phyloP scores from a whole-genome alignment of 2,797 vertebrate genomes.

The Podarcis lilfordi region DNA sequence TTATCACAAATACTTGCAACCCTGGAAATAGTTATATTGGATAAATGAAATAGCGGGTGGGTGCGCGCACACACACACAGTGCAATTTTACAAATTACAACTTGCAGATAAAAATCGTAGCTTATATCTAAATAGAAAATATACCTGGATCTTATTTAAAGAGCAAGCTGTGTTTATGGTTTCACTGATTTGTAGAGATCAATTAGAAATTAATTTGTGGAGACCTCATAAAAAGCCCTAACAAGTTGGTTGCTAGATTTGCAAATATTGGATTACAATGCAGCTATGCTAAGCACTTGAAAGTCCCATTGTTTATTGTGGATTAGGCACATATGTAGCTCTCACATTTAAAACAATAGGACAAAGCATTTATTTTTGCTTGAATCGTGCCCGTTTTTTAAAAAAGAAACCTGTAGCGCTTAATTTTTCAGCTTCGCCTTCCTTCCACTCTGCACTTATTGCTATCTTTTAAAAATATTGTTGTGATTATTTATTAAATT shows the following conservation, averaged over 20 bases:
- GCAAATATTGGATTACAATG: background rate
- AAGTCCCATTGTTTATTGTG: background rate
- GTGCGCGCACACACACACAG: no score
- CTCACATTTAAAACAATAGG: background rate
- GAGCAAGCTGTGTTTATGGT: background rate
- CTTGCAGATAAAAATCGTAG: background rate
- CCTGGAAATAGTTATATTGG: background rate
- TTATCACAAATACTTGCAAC: background rate
- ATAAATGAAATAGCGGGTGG: background rate
- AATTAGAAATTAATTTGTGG: conserved; percentile 26
- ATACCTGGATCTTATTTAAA: conserved; percentile 2
- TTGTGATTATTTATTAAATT: no score
- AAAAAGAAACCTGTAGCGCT: conserved; percentile 59
- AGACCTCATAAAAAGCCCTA: background rate
- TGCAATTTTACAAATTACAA: background rate
- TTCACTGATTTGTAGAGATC: background rate
- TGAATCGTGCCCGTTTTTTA: background rate
- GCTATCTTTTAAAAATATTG: conserved; percentile 19
- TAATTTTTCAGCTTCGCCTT: conserved; percentile 35
- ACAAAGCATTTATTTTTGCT: background rate
- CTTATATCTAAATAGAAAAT: conserved; percentile 25
- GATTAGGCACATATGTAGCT: background rate
- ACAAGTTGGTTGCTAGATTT: conserved; percentile 37
- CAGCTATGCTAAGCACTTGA: background rate
- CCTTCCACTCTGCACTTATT: conserved; percentile 57